Evolutionary conservation across 2,113 vertebrate genomes (phyloP).

Genomic region (Pelobates fuscus): DNA sequence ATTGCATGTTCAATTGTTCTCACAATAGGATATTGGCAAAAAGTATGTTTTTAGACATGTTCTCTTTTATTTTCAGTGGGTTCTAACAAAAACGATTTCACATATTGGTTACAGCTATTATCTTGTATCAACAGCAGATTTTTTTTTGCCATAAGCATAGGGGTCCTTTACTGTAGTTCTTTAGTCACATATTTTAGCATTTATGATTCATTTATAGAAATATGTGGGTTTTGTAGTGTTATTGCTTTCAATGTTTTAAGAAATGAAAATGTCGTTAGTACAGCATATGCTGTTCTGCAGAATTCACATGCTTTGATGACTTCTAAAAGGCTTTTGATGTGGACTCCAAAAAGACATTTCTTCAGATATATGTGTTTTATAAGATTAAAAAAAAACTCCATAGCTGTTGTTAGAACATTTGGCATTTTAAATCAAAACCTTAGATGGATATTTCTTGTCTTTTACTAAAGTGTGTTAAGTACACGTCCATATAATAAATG

Average conservation of each 20-base stretch:
- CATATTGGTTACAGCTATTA: neutral
- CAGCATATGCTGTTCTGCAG: conserved; percentile 54
- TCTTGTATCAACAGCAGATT: conserved; percentile 15
- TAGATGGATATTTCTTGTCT: conserved; percentile 12
- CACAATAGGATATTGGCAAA: neutral
- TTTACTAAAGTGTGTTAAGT: conserved; percentile 45
- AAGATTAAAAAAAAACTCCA: conserved; percentile 69
- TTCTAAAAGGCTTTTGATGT: conserved; percentile 80
- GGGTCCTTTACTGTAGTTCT: conserved; percentile 2
- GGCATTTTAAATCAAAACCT: conserved; percentile 53
- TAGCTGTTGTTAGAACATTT: conserved; percentile 54
- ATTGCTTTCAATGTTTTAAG: conserved; percentile 52
- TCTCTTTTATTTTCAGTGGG: neutral
- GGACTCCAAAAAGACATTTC: conserved; percentile 66
- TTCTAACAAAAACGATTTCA: neutral
- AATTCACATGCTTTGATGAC: conserved; percentile 68
- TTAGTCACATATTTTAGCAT: conserved; percentile 43
- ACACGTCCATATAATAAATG: too few relatives aligned
- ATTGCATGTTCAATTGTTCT: neutral
- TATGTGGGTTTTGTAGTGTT: conserved; percentile 50
- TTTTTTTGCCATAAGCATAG: conserved; percentile 36
- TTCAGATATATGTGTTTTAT: conserved; percentile 72
- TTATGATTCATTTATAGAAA: conserved; percentile 49
- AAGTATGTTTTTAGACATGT: neutral
- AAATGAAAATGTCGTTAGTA: conserved; percentile 55